Conservation (phyloP, 2,113 vertebrate species). For the Lota lota region DNA sequence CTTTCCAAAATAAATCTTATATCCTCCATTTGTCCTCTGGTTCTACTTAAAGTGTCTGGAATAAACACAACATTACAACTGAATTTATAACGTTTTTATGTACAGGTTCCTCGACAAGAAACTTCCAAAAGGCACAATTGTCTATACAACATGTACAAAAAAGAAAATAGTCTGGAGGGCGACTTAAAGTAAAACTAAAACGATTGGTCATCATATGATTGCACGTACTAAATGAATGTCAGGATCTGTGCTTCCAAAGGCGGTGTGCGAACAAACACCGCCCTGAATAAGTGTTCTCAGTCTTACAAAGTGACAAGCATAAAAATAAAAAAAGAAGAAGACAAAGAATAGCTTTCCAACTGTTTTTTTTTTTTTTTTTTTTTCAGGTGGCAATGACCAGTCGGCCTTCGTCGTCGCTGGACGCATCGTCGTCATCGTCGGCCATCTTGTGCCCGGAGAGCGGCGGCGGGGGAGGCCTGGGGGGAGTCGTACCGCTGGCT, state of each 20-base stretch:
- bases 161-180: slow-evolving; percentile 74
- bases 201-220: slow-evolving; percentile 96
- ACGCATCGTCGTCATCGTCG: slow-evolving; percentile 86
- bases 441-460: slow-evolving; percentile 68
- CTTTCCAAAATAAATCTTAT: slow-evolving; percentile 72
- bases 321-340: slow-evolving; percentile 72
- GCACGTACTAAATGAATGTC: slow-evolving; percentile 92
- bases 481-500: slow-evolving; percentile 7
- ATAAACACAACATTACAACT: slow-evolving; percentile 89
- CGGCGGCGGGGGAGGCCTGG: slow-evolving; percentile 15
- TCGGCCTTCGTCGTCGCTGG: slow-evolving; percentile 94
- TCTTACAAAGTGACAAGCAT: slow-evolving; percentile 79
- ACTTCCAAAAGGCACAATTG: slow-evolving; percentile 97
- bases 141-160: slow-evolving; percentile 99
- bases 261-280: slow-evolving; percentile 79
- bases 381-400: slow-evolving; percentile 93
- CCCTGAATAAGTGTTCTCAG: slow-evolving; percentile 85
- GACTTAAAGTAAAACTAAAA: slow-evolving; percentile 77
- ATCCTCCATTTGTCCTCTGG: slow-evolving; percentile 44
- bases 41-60: slow-evolving; percentile 67
- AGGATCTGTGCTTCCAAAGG: slow-evolving; percentile 95
- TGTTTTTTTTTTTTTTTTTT: not conserved
- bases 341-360: slow-evolving; percentile 41
- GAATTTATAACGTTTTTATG: slow-evolving; percentile 85
- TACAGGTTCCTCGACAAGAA: slow-evolving; percentile 93